phyloP scores from a whole-genome alignment of 2,888 invertebrate species.

The Empis stercorea region DNA sequence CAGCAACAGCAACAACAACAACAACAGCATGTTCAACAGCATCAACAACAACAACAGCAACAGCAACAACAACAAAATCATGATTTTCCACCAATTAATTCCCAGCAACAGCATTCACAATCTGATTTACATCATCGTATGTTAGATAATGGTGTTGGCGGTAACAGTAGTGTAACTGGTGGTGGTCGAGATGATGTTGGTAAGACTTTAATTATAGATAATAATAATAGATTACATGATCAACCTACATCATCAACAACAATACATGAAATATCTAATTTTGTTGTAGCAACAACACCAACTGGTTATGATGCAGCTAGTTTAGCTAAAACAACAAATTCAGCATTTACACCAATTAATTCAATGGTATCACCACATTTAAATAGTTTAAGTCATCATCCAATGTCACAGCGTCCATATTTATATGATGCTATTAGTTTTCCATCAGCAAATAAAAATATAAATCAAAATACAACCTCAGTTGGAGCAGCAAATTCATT shows the following conservation, averaged over 20 bases:
- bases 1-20: slow-evolving; percentile 47
- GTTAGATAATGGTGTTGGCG: slow-evolving; percentile 37
- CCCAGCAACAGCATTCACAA: slow-evolving; percentile 27
- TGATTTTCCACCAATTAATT: slow-evolving; percentile 32
- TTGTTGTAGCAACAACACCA: slow-evolving; percentile 28
- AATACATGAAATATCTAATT: neutral
- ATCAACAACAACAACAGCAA: slow-evolving; percentile 38
- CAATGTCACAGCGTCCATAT: slow-evolving; percentile 63
- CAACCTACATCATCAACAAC: neutral
- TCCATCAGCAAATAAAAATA: slow-evolving; percentile 60
- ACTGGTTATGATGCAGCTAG: slow-evolving; percentile 39
- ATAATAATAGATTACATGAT: neutral
- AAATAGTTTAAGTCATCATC: slow-evolving; percentile 53
- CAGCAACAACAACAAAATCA: slow-evolving; percentile 52
- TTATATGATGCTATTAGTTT: slow-evolving; percentile 89
- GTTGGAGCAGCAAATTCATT: slow-evolving; percentile 53
- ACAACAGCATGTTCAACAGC: slow-evolving; percentile 38
- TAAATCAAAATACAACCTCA: slow-evolving; percentile 47
- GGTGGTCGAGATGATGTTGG: slow-evolving; percentile 33
- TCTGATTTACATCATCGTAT: slow-evolving; percentile 51
- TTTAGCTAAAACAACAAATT: slow-evolving; percentile 49
- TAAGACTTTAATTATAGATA: slow-evolving; percentile 25
- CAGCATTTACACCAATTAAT: slow-evolving; percentile 90
- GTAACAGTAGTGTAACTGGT: slow-evolving; percentile 33
- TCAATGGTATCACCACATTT: slow-evolving; percentile 68